Base-by-base conservation (phyloP, 2,797 vertebrate genomes). In the Hirundo rustica region DNA sequence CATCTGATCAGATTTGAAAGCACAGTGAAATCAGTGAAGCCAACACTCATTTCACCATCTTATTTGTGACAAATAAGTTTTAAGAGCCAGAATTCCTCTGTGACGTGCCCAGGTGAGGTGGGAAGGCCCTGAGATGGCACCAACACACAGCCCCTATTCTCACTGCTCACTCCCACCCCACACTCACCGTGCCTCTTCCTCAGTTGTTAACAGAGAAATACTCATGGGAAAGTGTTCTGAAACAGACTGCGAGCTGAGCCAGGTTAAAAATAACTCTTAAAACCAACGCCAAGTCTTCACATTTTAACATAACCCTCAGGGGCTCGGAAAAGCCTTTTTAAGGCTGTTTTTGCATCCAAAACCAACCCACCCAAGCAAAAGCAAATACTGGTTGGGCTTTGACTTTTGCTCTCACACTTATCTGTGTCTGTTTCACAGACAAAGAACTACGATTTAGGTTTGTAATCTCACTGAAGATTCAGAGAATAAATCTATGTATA, bases 241-340 rank as follows among this genome's bases (percentile, higher is more conserved):
- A 91, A 89, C 30, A 85, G 74, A 55, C 1, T 93, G 71, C 0
- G 0, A 85, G 61, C n/a, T 50, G 21, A 87, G 45, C 10, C 7
- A 57, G 53, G 71, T 29, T 93, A 87, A 96, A 96, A 93, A 92
- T 82, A 94, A 65, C 58, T 54, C 65, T 40, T 25, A 58, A 51
- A 75, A 70, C 3, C 21, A 86, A 45, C 0, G 5, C 18, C 36
- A 76, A 73, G 29, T 34, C 40, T 76, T 82, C 60, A 45, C 36
- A 64, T 85, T 94, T 76, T 73, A 51, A 85, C 53, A 84, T 45
- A 76, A 65, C n/a, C 36, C 71, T 55, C 55, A 30, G 81, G 60
- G 86, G 16, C 32, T 76, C 71, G 51, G 78, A 76, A 82, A 85
- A 91, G 30, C 78, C 85, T 89, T 93, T 95, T 53, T 12, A 80